Evolutionary conservation across 2,888 invertebrate species (phyloP).

Genomic region (Nomada lathburiana): DNA sequence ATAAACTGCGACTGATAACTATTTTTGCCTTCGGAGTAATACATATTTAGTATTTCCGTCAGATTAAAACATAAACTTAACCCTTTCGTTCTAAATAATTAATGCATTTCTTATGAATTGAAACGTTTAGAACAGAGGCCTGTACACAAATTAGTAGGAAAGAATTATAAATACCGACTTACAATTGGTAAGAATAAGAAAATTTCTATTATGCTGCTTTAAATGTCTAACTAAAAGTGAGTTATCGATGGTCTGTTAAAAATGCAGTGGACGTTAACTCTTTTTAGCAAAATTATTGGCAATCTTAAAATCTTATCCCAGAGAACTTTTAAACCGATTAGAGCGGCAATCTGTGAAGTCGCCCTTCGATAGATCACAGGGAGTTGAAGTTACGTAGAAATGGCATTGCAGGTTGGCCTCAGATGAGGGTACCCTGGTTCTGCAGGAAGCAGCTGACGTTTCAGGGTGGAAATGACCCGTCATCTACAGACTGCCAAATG

Average conservation of each 20-base stretch:
- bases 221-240: neutral
- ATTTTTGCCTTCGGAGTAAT: no score
- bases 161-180: no score
- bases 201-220: no score
- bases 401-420: slow-evolving; percentile 57
- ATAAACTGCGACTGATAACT: no score
- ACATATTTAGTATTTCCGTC: no score
- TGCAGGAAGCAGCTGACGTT: slow-evolving; percentile 71
- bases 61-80: no score
- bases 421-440: slow-evolving; percentile 58
- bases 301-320: slow-evolving; percentile 62
- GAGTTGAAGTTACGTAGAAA: slow-evolving; percentile 49
- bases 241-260: neutral
- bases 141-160: no score
- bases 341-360: slow-evolving; percentile 71
- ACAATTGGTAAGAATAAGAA: no score
- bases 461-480: slow-evolving; percentile 77
- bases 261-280: slow-evolving; percentile 19
- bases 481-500: slow-evolving; percentile 72
- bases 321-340: slow-evolving; percentile 66
- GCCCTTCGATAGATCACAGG: slow-evolving; percentile 46
- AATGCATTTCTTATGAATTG: no score
- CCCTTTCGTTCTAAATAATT: no score
- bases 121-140: no score
- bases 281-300: slow-evolving; percentile 31